Conservation (phyloP, 2,797 vertebrate species). For the Clarias fuscus region DNA sequence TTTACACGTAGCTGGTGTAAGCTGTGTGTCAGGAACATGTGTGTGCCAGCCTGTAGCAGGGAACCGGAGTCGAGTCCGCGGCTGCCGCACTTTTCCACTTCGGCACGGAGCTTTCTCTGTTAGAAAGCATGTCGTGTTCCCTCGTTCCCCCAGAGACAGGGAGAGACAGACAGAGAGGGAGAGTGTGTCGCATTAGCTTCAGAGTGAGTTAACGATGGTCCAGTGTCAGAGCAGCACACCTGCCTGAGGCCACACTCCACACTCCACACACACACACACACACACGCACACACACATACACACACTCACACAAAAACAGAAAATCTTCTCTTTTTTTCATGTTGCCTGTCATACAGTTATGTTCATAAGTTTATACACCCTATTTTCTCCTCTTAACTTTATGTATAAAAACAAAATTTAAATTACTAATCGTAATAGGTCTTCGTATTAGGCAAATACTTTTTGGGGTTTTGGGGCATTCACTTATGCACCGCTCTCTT, state of each 20-base stretch:
- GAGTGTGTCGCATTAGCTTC: conserved; percentile 1
- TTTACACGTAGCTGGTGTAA: neutral
- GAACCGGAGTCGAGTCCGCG: neutral
- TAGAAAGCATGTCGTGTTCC: conserved; percentile 34
- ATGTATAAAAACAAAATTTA: too few relatives aligned
- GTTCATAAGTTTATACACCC: too few relatives aligned
- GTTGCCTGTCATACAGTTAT: neutral
- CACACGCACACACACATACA: neutral
- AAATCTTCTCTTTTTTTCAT: neutral
- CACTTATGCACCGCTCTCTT: too few relatives aligned
- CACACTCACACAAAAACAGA: too few relatives aligned
- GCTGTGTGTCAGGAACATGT: neutral
- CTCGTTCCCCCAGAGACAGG: conserved; percentile 20
- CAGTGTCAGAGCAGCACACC: conserved; percentile 1
- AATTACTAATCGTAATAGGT: too few relatives aligned
- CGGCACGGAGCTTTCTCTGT: conserved; percentile 22
- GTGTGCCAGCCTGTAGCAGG: conserved; percentile 8
- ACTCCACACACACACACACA: neutral
- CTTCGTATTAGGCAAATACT: too few relatives aligned
- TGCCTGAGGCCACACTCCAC: neutral
- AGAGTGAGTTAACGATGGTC: conserved; percentile 26
- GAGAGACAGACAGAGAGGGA: neutral
- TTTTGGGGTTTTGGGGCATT: too few relatives aligned
- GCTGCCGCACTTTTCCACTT: conserved; percentile 18
- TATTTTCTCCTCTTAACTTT: too few relatives aligned